Evolutionary conservation across 1,140 invertebrate genomes (phyloP).

Genomic region (Lordiphosa stackelbergi): DNA sequence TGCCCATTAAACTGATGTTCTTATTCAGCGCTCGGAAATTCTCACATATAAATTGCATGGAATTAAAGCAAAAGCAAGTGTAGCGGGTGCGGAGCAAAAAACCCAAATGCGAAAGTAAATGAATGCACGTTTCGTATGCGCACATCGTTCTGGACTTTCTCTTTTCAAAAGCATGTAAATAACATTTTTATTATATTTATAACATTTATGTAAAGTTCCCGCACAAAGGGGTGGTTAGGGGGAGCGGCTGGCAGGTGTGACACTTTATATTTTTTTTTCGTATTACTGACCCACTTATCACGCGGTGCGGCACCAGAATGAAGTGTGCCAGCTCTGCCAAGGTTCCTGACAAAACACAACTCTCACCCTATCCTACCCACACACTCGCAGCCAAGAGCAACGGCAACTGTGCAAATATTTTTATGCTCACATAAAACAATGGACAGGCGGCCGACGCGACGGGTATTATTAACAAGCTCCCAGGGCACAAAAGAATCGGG

Average conservation of each 20-base stretch:
- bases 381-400: slow-evolving; percentile 8
- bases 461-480: slow-evolving; percentile 26
- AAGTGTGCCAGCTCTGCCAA: slow-evolving; percentile 46
- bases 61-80: slow-evolving; percentile 28
- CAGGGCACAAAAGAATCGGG: slow-evolving; percentile 57
- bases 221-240: slow-evolving; percentile 16
- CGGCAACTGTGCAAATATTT: slow-evolving; percentile 70
- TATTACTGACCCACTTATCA: slow-evolving; percentile 69
- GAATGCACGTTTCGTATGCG: slow-evolving; percentile 53
- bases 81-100: slow-evolving; percentile 12
- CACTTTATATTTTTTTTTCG: slow-evolving; percentile 53
- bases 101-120: slow-evolving; percentile 58
- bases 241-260: slow-evolving; percentile 41
- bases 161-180: slow-evolving; percentile 72
- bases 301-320: slow-evolving; percentile 62
- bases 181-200: slow-evolving; percentile 72
- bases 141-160: slow-evolving; percentile 57
- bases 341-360: slow-evolving; percentile 52
- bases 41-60: slow-evolving; percentile 60
- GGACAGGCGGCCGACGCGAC: slow-evolving; percentile 15
- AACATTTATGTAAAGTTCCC: slow-evolving; percentile 64
- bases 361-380: slow-evolving; percentile 32
- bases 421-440: slow-evolving; percentile 54
- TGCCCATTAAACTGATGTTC: slow-evolving; percentile 61
- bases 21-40: slow-evolving; percentile 48